Conservation (phyloP, 2,888 invertebrate species). For the Plagodis dolabraria region DNA sequence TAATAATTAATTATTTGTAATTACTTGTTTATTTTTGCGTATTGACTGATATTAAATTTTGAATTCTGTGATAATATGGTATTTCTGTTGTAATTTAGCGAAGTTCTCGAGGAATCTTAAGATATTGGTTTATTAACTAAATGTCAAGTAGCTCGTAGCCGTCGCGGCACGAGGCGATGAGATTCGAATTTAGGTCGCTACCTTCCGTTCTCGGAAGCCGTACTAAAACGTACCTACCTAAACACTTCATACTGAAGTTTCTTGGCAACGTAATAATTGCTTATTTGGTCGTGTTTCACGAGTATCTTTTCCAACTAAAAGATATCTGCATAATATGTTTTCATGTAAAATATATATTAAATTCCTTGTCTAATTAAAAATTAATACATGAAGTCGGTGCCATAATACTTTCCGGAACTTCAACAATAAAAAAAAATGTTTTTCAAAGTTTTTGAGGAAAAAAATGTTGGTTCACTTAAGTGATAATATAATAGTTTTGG, state of each 20-base stretch:
- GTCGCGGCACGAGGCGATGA: constrained; percentile 12
- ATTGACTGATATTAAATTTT: neutral
- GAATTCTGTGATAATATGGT: neutral
- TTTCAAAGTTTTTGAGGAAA: too few species aligned
- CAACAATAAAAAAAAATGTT: too few species aligned
- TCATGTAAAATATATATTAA: too few species aligned
- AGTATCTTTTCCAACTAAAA: too few species aligned
- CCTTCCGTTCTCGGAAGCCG: constrained; percentile 16
- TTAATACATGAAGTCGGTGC: too few species aligned
- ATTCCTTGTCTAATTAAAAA: too few species aligned
- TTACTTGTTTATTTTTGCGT: neutral
- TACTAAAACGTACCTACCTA: constrained; percentile 11
- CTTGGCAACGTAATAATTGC: constrained; percentile 9
- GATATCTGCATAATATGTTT: too few species aligned
- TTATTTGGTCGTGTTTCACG: neutral
- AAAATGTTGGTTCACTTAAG: too few species aligned
- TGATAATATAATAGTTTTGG: too few species aligned
- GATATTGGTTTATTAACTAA: constrained; percentile 22
- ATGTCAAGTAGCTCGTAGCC: constrained; percentile 24
- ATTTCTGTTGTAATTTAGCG: neutral
- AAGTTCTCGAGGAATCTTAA: neutral
- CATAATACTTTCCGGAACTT: too few species aligned
- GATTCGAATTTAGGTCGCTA: constrained; percentile 19
- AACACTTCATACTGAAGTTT: constrained; percentile 7
- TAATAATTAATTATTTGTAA: neutral